These are phyloP conservation scores for Sweltsa coloradensis DNA, from an alignment of 1,140 invertebrate genomes.

Conservation along the genomic window DNA sequence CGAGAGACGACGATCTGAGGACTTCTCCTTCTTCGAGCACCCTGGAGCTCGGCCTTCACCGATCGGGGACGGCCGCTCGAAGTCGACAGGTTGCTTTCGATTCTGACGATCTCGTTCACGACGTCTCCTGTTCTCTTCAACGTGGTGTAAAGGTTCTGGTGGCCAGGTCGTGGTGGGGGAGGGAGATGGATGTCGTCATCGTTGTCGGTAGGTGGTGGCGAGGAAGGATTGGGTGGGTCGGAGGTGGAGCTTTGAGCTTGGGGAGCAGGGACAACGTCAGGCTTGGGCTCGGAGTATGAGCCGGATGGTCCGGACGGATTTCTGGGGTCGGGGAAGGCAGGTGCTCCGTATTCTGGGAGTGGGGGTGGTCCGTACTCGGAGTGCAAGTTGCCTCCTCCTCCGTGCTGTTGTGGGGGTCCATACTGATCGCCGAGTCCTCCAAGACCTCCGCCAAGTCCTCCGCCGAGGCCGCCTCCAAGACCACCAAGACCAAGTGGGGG, in stretches of 20 bases:
- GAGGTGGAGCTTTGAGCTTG: slow-evolving; percentile 58
- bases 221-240: slow-evolving; percentile 40
- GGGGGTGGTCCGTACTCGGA: slow-evolving; percentile 56
- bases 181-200: slow-evolving; percentile 51
- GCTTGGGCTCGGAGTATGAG: slow-evolving; percentile 65
- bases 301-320: slow-evolving; percentile 67
- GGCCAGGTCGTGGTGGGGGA: slow-evolving; percentile 66
- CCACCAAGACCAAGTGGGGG: slow-evolving; percentile 33
- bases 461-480: slow-evolving; percentile 33
- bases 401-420: slow-evolving; percentile 35
- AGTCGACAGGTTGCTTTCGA: slow-evolving; percentile 64
- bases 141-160: slow-evolving; percentile 57
- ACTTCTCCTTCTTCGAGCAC: slow-evolving; percentile 46
- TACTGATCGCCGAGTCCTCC: slow-evolving; percentile 59
- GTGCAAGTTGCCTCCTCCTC: slow-evolving; percentile 36
- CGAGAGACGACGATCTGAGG: slow-evolving; percentile 42
- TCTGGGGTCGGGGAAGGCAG: slow-evolving; percentile 67
- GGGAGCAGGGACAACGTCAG: slow-evolving; percentile 57
- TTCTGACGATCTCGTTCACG: slow-evolving; percentile 47
- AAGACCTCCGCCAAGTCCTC: slow-evolving; percentile 30
- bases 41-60: slow-evolving; percentile 59
- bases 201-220: slow-evolving; percentile 39
- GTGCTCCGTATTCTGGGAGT: slow-evolving; percentile 50
- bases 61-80: slow-evolving; percentile 72
- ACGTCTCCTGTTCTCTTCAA: slow-evolving; percentile 69